These are phyloP conservation scores for Stegastes partitus DNA, from an alignment of 2,113 vertebrate genomes.

Conservation along the genomic window DNA sequence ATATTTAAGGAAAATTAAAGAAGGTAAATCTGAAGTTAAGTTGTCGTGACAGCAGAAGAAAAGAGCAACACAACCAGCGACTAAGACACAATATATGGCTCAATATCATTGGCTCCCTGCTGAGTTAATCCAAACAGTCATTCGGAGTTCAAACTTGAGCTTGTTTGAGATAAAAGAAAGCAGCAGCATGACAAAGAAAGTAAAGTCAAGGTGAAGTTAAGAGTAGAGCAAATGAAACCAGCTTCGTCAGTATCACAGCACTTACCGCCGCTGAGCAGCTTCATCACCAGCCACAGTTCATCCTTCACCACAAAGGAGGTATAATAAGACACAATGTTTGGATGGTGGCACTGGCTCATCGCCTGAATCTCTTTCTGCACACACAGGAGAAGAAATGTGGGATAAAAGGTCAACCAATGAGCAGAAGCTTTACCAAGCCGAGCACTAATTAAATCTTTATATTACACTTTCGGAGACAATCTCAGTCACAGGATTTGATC, in stretches of 20 bases:
- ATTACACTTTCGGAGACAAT: conserved; percentile 5
- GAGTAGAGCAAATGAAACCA: not conserved
- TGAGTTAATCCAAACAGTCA: conserved; percentile 1
- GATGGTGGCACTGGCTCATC: conserved; percentile 98
- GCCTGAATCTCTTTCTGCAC: conserved; percentile 98
- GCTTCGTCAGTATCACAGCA: conserved; percentile 37
- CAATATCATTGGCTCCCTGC: not conserved
- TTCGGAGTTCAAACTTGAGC: not conserved
- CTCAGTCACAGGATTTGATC: not conserved
- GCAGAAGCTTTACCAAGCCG: not conserved
- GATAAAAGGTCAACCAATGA: conserved; percentile 16
- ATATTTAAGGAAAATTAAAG: not conserved
- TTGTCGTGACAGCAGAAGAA: too few relatives aligned
- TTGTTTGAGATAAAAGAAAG: conserved; percentile 2
- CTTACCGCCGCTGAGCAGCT: conserved; percentile 96
- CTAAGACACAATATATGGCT: not conserved
- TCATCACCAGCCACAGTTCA: conserved; percentile 98
- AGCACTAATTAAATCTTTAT: not conserved
- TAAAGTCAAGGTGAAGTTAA: conserved; percentile 10
- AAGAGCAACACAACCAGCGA: not conserved
- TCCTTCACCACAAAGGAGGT: conserved; percentile 98
- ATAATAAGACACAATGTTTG: conserved; percentile 97
- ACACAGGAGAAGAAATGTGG: conserved; percentile 55
- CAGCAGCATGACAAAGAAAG: conserved; percentile 17
- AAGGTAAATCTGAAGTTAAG: not conserved